Evolutionary conservation across 2,888 invertebrate species (phyloP).

Genomic region (Eledone cirrhosa): DNA sequence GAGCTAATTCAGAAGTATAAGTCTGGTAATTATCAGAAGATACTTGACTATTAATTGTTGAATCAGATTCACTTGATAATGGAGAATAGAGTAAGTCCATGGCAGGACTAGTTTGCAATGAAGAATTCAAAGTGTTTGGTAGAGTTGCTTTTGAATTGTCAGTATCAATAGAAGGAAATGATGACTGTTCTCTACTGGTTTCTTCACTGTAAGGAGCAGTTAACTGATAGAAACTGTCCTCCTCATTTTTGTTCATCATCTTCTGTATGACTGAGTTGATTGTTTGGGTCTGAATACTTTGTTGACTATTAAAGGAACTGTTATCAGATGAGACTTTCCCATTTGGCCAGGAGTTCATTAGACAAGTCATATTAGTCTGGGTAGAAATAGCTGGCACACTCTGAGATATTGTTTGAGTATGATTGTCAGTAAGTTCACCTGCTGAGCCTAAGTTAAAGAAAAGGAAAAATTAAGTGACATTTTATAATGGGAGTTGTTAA

Average conservation of each 20-base stretch:
- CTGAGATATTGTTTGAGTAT: constrained; percentile 32
- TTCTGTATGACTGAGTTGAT: constrained; percentile 23
- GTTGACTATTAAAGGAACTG: constrained; percentile 9
- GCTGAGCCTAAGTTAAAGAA: not conserved
- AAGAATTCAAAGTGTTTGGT: not conserved
- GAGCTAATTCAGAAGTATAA: not conserved
- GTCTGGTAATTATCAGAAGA: not conserved
- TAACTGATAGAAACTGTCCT: not conserved
- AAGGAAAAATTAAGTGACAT: not conserved
- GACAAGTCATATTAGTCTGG: constrained; percentile 42
- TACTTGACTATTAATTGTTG: not conserved
- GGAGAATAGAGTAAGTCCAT: constrained; percentile 10
- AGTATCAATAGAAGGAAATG: not conserved
- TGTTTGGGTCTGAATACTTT: constrained; percentile 29
- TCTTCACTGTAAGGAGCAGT: not conserved
- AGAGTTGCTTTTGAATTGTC: not conserved
- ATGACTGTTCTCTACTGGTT: not conserved
- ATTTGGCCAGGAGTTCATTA: constrained; percentile 31
- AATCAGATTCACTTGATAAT: not conserved
- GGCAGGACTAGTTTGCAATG: not conserved
- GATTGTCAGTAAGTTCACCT: constrained; percentile 32
- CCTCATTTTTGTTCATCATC: not conserved
- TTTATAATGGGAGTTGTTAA: not conserved
- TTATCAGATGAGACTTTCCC: not conserved
- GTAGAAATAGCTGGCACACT: constrained; percentile 38